Evolutionary conservation across 2,113 vertebrate genomes (phyloP).

Genomic region (Isichthys henryi): DNA sequence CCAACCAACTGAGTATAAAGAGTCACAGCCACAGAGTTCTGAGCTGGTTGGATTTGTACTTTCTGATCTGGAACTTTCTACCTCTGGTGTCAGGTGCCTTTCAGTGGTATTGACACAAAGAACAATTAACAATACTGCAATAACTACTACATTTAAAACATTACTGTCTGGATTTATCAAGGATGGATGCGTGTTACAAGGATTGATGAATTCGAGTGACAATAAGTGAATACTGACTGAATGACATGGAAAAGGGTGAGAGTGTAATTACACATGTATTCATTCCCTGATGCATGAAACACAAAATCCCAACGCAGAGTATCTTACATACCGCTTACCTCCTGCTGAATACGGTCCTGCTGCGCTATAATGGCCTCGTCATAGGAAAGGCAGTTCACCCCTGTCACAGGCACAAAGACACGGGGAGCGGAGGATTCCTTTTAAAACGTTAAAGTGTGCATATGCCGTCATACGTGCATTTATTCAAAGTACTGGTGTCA

Average conservation of each 20-base stretch:
- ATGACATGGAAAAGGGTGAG: neutral
- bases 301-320: neutral
- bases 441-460: neutral
- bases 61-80: neutral
- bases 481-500: neutral
- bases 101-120: neutral
- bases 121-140: neutral
- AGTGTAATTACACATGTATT: neutral
- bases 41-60: neutral
- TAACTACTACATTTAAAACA: neutral
- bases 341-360: conserved; percentile 87
- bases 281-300: neutral
- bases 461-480: neutral
- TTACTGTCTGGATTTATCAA: neutral
- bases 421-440: neutral
- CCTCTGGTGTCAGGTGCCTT: neutral
- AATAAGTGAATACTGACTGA: neutral
- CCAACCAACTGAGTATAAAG: neutral
- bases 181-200: neutral
- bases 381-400: conserved; percentile 80
- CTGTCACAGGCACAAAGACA: conserved; percentile 26
- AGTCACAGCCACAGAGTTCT: neutral
- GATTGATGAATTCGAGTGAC: neutral
- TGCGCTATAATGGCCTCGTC: conserved; percentile 91
- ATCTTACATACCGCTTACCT: conserved; percentile 58